Conservation (phyloP, 2,888 invertebrate genomes). For the Gymnoscelis rufifasciata region DNA sequence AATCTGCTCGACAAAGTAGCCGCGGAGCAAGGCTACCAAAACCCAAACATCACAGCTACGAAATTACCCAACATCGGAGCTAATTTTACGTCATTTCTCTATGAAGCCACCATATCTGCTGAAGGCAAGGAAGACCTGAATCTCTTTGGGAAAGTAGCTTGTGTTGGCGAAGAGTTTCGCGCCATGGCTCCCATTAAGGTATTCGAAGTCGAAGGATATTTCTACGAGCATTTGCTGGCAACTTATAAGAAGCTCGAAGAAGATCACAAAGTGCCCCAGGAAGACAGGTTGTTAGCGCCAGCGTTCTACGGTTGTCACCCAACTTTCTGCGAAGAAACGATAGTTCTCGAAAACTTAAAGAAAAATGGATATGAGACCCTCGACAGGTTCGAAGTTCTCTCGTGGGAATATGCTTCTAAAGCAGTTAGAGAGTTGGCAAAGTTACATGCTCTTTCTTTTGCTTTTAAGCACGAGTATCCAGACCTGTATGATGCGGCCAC, state of each 20-base stretch:
- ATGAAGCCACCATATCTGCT: constrained; percentile 11
- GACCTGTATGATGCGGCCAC: constrained; percentile 6
- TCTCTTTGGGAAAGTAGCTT: constrained; percentile 21
- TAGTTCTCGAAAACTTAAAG: constrained; percentile 16
- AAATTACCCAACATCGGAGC: constrained; percentile 14
- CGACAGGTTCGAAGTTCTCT: constrained; percentile 12
- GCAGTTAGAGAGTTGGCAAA: constrained; percentile 19
- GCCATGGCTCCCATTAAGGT: constrained; percentile 1
- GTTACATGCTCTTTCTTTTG: constrained; percentile 22
- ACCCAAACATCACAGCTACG: constrained; percentile 3
- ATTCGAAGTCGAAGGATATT: constrained; percentile 11
- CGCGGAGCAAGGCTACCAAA: constrained; percentile 11
- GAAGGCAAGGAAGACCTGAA: constrained; percentile 13
- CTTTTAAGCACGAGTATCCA: constrained; percentile 11
- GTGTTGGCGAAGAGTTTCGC: constrained; percentile 10
- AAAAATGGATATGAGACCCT: constrained; percentile 9
- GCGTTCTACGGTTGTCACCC: constrained; percentile 9
- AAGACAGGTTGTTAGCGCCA: constrained; percentile 10
- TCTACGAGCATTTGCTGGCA: constrained; percentile 14
- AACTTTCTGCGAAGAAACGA: constrained; percentile 11
- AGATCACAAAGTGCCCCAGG: constrained; percentile 8
- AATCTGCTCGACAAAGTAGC: constrained; percentile 17
- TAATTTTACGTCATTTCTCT: constrained; percentile 19
- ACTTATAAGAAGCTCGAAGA: constrained; percentile 17
- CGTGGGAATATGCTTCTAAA: constrained; percentile 16